Evolutionary conservation across 1,140 invertebrate species (phyloP), one percentile per base, ranked within the genome.

Genomic region (Ips nitidus): DNA sequence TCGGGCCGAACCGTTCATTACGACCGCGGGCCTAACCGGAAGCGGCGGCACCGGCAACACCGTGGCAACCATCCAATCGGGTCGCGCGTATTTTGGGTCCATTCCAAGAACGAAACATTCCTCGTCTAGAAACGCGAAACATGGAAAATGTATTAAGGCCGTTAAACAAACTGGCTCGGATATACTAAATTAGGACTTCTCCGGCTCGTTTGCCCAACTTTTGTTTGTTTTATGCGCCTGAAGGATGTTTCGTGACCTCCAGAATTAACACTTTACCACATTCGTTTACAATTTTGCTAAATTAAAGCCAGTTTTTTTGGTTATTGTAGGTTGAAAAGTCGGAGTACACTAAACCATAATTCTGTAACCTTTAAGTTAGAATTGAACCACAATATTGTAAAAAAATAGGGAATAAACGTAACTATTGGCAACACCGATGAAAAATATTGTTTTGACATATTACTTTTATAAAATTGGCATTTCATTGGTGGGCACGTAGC

Each of bases 31-130:
- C 75, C 98, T 85, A 0, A 94, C 91, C 1, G 92, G 88, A 3
- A 99, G 80, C 2, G 98, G 98, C 6, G 98, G 97, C 0, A 99
- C 98, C 4, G 98, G 98, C 60, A 99, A 82, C 2, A 98, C 95
- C 4, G 97, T 98, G 1, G 97, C 86, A 55, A 99, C 92, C 97
- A 99, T 99, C 97, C 98, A 99, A 85, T 99, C 98, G 7, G 98
- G 98, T 58, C 98, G 85, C 0, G 97, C 93, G 83, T 90, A 98
- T 80, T 94, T 94, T 0, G 94, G 94, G 80, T 98, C 94, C 94
- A 97, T 97, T 57, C 97, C 98, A 66, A 73, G 72, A 58, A 98
- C 92, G 70, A 93, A 90, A 71, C 94, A 97, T 77, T 99, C 98
- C 78, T 99, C 98, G 82, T 99, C 98, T 73, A 59, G 2, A 71